Percentiles rank a stretch among this genome's conserved stretches.
Evolutionary conservation across 2,797 vertebrate species (phyloP).

Genomic region (Karalla daura): DNA sequence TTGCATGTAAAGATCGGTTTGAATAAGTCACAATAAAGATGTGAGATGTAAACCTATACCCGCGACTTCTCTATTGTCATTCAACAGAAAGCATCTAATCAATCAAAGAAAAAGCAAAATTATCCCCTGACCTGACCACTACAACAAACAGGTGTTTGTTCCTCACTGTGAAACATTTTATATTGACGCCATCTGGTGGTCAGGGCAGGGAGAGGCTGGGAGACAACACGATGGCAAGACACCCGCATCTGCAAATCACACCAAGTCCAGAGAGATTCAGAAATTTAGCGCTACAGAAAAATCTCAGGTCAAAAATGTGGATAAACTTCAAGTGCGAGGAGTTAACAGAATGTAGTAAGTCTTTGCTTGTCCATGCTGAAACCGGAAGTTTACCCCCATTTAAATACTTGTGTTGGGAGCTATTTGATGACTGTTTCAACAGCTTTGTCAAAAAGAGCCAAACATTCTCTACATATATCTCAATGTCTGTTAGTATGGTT

Average conservation of each 20-base stretch:
- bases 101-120: neutral
- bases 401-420: neutral
- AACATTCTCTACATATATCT: neutral
- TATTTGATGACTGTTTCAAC: neutral
- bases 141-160: neutral
- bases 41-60: neutral
- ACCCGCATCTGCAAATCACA: neutral
- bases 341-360: neutral
- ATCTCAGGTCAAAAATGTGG: neutral
- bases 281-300: neutral
- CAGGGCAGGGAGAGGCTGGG: constrained; percentile 8
- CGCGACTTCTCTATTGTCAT: too few relatives aligned
- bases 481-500: neutral
- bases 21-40: neutral
- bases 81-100: too few relatives aligned
- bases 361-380: neutral
- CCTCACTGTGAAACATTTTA: constrained; percentile 16
- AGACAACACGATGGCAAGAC: neutral
- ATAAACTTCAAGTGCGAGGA: neutral
- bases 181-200: constrained; percentile 65
- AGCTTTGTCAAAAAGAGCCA: neutral
- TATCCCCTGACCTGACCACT: neutral
- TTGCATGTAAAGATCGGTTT: neutral
- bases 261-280: too few relatives aligned
- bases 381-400: too few relatives aligned